Evolutionary conservation across 30 jellyfish, hydroid and myxozoan genomes (phyloP), one percentile per base, ranked within the genome.

Genomic region (Aurelia coerulea): DNA sequence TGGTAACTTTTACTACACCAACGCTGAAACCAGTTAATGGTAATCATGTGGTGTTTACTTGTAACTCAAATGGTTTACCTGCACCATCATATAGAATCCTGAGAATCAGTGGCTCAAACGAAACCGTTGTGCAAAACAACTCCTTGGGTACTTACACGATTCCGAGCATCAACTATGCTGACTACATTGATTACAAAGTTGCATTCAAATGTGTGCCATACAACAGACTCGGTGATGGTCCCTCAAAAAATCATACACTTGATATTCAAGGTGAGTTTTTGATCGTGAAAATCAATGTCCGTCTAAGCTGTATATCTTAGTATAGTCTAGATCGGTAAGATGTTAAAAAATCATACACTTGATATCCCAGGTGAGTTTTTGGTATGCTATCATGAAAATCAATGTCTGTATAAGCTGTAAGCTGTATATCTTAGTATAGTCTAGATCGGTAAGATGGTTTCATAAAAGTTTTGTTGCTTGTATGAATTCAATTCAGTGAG

Each of bases 171-270:
- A 63, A 18, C 58, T 39, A 58, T 50, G 16, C 42, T 6, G 33
- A 60, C 35, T 60, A 60, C 13, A 13, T 74, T 58, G 63, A 34
- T 18, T 78, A 68, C 70, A 71, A 77, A n/a, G 84, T 72, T 14
- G 78, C 90, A 7, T 78, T 75, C 69, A 88, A 79, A 70, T 88
- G 96, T 62, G 80, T 78, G 17, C 96, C 96, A 6, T 51, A 13
- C 60, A 88, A 88, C 64, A 23, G 67, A 54, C 78, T 88, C 8
- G 96, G 96, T 2, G 17, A 78, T 46, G 96, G 91, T 2, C 68
- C 73, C 2, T 67, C 80, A 4, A 34, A 68, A 41, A 62, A 14
- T 5, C 39, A 71, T 73, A 73, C 68, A 3, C 65, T 88, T 2
- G 83, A 71, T 33, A 65, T 88, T 8, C 88, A 78, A 79, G 96